These are phyloP conservation scores for Xanthostigma xanthostigma DNA, from an alignment of 2,888 invertebrate species.

Conservation along the genomic window DNA sequence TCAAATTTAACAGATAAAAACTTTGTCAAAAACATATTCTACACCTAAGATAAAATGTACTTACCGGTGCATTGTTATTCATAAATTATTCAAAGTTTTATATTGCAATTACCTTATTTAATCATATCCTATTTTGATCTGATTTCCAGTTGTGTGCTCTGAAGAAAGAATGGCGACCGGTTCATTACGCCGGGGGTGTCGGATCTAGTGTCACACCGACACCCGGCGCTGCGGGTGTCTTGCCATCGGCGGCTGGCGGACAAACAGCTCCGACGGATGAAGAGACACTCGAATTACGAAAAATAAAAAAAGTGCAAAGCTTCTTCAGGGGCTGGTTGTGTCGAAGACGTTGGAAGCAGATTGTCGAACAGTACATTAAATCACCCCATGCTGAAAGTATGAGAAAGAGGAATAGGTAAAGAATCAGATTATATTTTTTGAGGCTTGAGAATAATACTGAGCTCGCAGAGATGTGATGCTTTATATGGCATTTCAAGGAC, in stretches of 20 bases:
- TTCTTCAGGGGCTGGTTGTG: constrained; percentile 91
- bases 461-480: too few species aligned
- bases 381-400: constrained; percentile 89
- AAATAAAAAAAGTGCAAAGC: constrained; percentile 81
- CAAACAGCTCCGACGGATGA: constrained; percentile 23
- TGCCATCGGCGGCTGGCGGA: constrained; percentile 13
- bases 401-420: constrained; percentile 74
- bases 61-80: too few species aligned
- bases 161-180: constrained; percentile 64
- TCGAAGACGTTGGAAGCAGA: constrained; percentile 83
- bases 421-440: not conserved
- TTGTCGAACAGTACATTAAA: constrained; percentile 86
- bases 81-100: too few species aligned
- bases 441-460: too few species aligned
- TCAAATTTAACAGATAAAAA: too few species aligned
- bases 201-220: constrained; percentile 6
- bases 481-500: too few species aligned
- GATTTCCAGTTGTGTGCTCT: constrained; percentile 54
- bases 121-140: constrained; percentile 4
- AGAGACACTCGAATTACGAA: constrained; percentile 61
- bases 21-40: too few species aligned
- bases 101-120: not conserved
- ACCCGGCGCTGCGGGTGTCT: constrained; percentile 4
- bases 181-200: constrained; percentile 10
- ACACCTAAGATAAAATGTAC: too few species aligned